phyloP scores from a whole-genome alignment of 2,888 invertebrate species.

The Eupelmus urozonus region DNA sequence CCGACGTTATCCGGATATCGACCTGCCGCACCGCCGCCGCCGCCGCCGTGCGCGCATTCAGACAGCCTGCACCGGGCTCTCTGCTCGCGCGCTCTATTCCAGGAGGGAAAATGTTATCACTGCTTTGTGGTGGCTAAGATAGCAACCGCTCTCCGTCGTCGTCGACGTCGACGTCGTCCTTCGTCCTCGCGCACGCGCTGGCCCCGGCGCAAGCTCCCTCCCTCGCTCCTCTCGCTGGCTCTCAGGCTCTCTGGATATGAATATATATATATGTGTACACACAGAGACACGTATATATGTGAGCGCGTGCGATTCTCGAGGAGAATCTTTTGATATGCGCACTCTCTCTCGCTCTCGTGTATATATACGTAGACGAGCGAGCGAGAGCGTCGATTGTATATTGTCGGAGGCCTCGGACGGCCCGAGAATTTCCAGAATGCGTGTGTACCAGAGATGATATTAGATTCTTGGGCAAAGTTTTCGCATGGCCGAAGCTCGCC shows the following conservation, averaged over 20 bases:
- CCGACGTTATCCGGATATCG: conserved; percentile 73
- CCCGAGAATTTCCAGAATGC: conserved; percentile 73
- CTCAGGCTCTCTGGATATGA: background rate
- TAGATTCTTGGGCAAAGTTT: conserved; percentile 77
- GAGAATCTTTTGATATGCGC: conserved; percentile 34
- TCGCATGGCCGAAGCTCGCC: conserved; percentile 68
- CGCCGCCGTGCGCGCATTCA: conserved; percentile 42
- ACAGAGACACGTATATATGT: background rate
- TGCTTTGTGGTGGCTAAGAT: conserved; percentile 78
- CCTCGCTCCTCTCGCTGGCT: background rate
- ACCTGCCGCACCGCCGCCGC: conserved; percentile 64
- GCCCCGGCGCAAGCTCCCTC: background rate
- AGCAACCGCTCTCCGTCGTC: conserved; percentile 67
- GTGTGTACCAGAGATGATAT: conserved; percentile 75
- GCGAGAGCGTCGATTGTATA: conserved; percentile 59
- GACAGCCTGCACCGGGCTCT: background rate
- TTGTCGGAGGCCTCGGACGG: conserved; percentile 26
- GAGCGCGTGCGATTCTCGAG: conserved; percentile 4
- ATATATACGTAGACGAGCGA: background rate
- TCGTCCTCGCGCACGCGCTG: background rate
- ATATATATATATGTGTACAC: conserved; percentile 6
- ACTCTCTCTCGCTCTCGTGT: too few species aligned
- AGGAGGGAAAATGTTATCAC: conserved; percentile 78
- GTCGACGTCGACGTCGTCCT: conserved; percentile 55
- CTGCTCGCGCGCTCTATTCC: conserved; percentile 67